Percentiles rank a stretch among this genome's conserved stretches.
These are phyloP conservation scores for Glandiceps talaboti DNA, from an alignment of 53 echinoderm and acorn worm species.

Conservation along the genomic window DNA sequence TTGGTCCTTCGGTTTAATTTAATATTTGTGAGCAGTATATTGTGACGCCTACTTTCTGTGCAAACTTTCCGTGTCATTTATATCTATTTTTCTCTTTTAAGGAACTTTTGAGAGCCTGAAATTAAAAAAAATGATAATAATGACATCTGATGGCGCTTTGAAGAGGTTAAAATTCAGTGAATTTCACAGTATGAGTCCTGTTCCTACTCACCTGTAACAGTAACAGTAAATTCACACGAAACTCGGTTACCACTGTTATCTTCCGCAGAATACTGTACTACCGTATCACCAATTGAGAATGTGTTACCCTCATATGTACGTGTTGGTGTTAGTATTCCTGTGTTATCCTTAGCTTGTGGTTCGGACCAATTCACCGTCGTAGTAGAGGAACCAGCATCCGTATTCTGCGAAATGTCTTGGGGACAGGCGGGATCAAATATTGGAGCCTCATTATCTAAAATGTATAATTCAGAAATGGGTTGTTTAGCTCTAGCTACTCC, in stretches of 20 bases:
- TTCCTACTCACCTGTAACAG: not conserved
- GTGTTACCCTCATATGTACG: too few relatives aligned
- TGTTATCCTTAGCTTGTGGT: not conserved
- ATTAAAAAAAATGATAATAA: too few relatives aligned
- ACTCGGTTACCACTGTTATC: not conserved
- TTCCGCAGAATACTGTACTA: not conserved
- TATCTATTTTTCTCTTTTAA: too few relatives aligned
- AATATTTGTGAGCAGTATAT: too few relatives aligned
- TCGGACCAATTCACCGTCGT: not conserved
- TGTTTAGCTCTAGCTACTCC: not conserved
- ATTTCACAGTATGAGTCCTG: too few relatives aligned
- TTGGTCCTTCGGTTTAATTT: too few relatives aligned
- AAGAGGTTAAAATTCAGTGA: too few relatives aligned
- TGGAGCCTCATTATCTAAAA: not conserved
- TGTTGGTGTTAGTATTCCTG: too few relatives aligned
- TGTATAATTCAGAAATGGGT: not conserved
- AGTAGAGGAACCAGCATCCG: not conserved
- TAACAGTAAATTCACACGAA: not conserved
- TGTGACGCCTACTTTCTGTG: too few relatives aligned
- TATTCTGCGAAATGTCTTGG: not conserved
- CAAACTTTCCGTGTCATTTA: too few relatives aligned
- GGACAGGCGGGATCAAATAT: not conserved
- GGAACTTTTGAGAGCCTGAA: too few relatives aligned
- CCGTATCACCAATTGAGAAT: not conserved
- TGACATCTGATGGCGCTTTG: too few relatives aligned